These are phyloP conservation scores for Poicephalus meyeri DNA, from an alignment of 2,113 vertebrate genomes.

Conservation along the genomic window DNA sequence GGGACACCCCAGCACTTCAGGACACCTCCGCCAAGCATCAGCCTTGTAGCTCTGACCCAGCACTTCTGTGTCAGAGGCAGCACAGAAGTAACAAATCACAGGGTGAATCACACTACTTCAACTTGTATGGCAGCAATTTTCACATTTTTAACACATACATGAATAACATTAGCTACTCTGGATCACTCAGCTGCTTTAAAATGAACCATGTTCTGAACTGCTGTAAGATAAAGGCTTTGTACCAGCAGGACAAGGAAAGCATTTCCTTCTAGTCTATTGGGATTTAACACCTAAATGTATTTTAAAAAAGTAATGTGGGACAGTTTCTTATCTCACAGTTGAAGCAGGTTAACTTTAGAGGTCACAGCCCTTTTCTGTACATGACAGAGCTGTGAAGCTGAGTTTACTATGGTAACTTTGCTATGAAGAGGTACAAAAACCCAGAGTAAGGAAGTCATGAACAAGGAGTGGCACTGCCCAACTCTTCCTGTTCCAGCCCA, in stretches of 20 bases:
- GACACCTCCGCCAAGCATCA: neutral
- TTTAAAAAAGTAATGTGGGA: neutral
- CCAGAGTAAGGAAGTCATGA: neutral
- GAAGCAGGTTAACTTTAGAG: neutral
- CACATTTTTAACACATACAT: too few species aligned
- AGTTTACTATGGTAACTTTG: neutral
- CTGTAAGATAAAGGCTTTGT: neutral
- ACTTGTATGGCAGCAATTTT: fast-evolving
- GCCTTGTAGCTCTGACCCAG: neutral
- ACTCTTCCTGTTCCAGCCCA: neutral
- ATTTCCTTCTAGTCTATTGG: too few species aligned
- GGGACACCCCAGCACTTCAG: fast-evolving
- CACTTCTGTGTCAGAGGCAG: neutral
- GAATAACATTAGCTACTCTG: neutral
- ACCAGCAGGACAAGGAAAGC: neutral
- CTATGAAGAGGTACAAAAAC: neutral
- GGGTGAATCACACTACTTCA: fast-evolving
- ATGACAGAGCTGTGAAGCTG: fast-evolving
- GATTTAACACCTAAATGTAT: neutral
- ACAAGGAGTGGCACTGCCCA: neutral
- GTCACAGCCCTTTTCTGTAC: neutral
- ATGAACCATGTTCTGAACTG: fast-evolving
- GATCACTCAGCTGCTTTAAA: neutral
- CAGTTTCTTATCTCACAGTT: neutral
- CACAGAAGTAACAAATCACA: fast-evolving